Evolutionary conservation across 2,888 invertebrate genomes (phyloP), one percentile per base, ranked within the genome.

Genomic region (Clunio marinus): DNA sequence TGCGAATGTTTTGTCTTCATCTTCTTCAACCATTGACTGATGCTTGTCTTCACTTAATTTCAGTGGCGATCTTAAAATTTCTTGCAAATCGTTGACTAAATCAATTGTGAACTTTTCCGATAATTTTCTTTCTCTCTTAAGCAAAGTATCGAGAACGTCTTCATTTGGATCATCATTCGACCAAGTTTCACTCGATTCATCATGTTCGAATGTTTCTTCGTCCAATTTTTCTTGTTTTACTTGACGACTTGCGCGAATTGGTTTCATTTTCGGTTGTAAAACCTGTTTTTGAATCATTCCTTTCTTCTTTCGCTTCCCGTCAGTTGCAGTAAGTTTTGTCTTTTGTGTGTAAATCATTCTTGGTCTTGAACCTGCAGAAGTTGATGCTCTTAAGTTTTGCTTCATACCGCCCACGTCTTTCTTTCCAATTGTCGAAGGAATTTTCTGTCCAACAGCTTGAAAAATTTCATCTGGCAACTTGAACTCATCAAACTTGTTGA

Each of bases 291-390:
- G 57, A 7, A 85, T 80, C 74, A 83, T 77, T 0, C 84, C 84
- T 72, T 81, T 83, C 0, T 83, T 83, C 72, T 83, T 84, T 65
- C 84, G 84, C 32, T 83, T 83, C 0, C 82, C 81, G 15, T 82
- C 82, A 65, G 82, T 82, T 1, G 81, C 80, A 0, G 83, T 77
- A 1, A 83, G 81, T 35, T 82, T 77, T 59, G 83, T 82, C 73
- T 85, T 87, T 74, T 87, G 86, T 0, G 89, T 89, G 75, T 89
- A 89, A 72, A 89, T 89, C 89, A 89, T 89, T 74, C 86, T 86
- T 2, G 88, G 88, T 28, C 88, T 81, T 1, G 84, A 80, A 5
- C 81, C 80, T n/a, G n/a, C n/a, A 57, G 70, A 76, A 75, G 3
- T 22, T 13, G 17, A 75, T 73, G 72, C n/a, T 72, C 71, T n/a